Evolutionary conservation across 1,140 invertebrate genomes (phyloP), one percentile per base, ranked within the genome.

Genomic region (Brachionus rotundiformis): DNA sequence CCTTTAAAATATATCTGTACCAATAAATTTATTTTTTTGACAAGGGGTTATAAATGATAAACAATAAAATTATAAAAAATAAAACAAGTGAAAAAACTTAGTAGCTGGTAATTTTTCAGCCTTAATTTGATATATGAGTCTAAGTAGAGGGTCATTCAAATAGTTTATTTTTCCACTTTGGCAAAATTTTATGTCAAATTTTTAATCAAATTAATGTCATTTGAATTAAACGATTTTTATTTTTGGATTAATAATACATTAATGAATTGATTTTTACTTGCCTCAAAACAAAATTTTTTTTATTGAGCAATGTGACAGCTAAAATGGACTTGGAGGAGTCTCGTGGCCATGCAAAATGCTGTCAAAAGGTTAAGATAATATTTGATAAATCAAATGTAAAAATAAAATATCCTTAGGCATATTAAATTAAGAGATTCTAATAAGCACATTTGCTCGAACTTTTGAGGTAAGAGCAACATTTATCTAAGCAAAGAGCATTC

Each of bases 331-430:
- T 19, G 23, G 19, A 39, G n/a, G n/a, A n/a, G n/a, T 39, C 36
- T 39, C 36, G 36, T 39, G 36, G 36, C 36, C 5, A 39, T 1
- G 13, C 7, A n/a, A 54, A 54, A 54, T 54, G 47, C 47, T 54
- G 47, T 54, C 47, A 54, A 54, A 54, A 54, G 47, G 47, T 54
- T 54, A 54, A 19, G 47, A 54, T 54, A 54, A 54, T 54, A 54
- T 54, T 54, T 54, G 47, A 54, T 54, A 54, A 54, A 16, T 54
- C 7, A 54, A 54, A 54, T 54, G 47, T 54, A 25, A 19, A 54
- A 54, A 19, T 54, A 54, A 54, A 54, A 54, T 16, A 54, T 54
- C 47, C 19, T 54, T 54, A 19, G 47, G 47, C 47, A 54, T 54
- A 5, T 19, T 25, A 54, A 54, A 54, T 54, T 54, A 54, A 54